Evolutionary conservation across 2,888 invertebrate genomes (phyloP), one percentile per base, ranked within the genome.

Genomic region (Willowsia nigromaculata): DNA sequence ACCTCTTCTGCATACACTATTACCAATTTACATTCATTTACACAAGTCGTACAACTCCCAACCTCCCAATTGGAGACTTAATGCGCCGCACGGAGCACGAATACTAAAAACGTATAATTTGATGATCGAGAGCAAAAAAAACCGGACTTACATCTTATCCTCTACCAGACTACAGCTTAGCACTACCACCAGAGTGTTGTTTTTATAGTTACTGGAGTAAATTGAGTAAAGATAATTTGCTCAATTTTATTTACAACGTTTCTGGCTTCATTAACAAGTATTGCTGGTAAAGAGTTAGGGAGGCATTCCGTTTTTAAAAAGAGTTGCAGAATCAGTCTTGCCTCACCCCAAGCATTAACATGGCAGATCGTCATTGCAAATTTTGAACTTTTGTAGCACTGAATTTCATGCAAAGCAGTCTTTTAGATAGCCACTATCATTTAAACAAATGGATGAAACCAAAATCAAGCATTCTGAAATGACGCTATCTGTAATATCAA

Each of bases 101-200:
- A 85, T 85, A 50, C 85, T 83, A 83, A 83, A 82, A 30, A 59
- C 22, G 30, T 74, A 74, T 74, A 74, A 74, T 50, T 74, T 74
- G 27, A 74, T 47, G 74, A 47, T 65, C n/a, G 18, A 65, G 37
- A 37, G n/a, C 33, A 65, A 18, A 65, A n/a, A n/a, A 65, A 65
- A 33, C 33, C n/a, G n/a, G 5, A 3, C 22, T 33, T 37, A n/a
- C n/a, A n/a, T 3, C n/a, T 18, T 33, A 18, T 3, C 18, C 37
- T 5, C 59, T 37, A 11, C 65, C 2, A 50, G n/a, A 18, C n/a
- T n/a, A 3, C 18, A n/a, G 5, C 50, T 9, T 50, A 11, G 9
- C 18, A n/a, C 50, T 18, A 50, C 18, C n/a, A 43, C 18, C 3
- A 13, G 2, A 50, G n/a, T 50, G n/a, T 22, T 18, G 4, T 25